A percentile compares a stretch with the other conserved stretches of the same genome.
Conservation (phyloP, 2,888 invertebrate genomes). For the Platypus cylindrus region DNA sequence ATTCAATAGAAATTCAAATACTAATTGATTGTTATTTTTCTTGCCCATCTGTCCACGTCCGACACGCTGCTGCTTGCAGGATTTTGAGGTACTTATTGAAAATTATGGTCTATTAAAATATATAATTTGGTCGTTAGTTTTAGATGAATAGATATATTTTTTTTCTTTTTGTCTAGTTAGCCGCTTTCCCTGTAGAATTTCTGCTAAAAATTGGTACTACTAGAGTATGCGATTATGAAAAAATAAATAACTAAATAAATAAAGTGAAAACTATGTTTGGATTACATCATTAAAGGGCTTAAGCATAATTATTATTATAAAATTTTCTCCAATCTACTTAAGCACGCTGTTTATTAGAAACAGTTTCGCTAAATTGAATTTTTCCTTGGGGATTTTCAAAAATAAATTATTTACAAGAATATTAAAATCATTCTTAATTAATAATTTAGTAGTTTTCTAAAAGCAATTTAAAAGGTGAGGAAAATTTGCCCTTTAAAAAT, state of each 20-base stretch:
- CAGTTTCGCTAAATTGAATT: no score
- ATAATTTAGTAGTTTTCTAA: no score
- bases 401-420: no score
- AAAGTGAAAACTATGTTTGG: constrained; percentile 8
- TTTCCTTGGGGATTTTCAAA: no score
- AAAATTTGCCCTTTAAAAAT: neutral
- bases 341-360: no score
- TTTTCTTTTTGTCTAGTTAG: constrained; percentile 37
- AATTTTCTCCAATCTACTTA: no score
- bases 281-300: constrained; percentile 7
- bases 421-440: no score
- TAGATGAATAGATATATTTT: constrained; percentile 32
- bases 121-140: constrained; percentile 35
- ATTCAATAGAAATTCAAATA: no score
- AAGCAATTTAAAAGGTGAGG: no score
- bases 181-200: constrained; percentile 35
- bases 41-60: constrained; percentile 41
- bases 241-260: no score
- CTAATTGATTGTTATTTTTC: constrained; percentile 51
- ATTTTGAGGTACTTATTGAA: constrained; percentile 74
- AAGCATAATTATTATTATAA: no score
- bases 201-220: constrained; percentile 27
- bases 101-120: constrained; percentile 30
- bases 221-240: no score
- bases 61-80: constrained; percentile 58